Conservation (phyloP, 2,888 invertebrate species). For the Meandrusa payeni region DNA sequence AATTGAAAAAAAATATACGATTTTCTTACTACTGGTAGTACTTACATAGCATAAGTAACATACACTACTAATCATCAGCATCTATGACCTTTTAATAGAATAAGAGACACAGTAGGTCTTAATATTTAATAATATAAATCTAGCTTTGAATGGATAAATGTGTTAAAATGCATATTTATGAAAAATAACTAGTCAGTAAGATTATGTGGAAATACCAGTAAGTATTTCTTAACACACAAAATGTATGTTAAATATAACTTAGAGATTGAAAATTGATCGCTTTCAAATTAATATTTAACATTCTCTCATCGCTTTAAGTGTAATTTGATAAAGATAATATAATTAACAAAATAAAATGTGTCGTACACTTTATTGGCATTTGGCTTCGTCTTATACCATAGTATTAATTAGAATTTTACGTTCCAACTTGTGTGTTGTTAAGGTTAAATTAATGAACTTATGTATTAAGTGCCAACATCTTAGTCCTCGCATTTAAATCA, state of each 20-base stretch:
- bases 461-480: constrained; percentile 59
- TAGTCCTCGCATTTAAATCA: constrained; percentile 67
- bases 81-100: neutral
- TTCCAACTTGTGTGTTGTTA: constrained; percentile 52
- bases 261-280: constrained; percentile 9
- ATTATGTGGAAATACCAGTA: constrained; percentile 39
- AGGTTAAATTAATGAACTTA: constrained; percentile 41
- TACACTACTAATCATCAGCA: neutral
- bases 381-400: constrained; percentile 43
- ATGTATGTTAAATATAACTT: constrained; percentile 21
- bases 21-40: constrained; percentile 7
- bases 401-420: constrained; percentile 37
- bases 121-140: constrained; percentile 19
- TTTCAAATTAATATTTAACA: constrained; percentile 31
- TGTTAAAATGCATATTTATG: constrained; percentile 45
- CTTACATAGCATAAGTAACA: neutral
- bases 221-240: constrained; percentile 24
- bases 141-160: constrained; percentile 23
- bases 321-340: constrained; percentile 44
- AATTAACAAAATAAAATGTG: constrained; percentile 40
- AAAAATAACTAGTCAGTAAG: constrained; percentile 69
- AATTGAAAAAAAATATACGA: constrained; percentile 20
- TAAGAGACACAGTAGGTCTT: neutral
- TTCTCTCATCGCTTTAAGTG: constrained; percentile 45
- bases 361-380: constrained; percentile 76